Percentiles rank a stretch among this genome's conserved stretches.
Conservation (phyloP, 2,113 vertebrate species). For the Gasterosteus aculeatus region DNA sequence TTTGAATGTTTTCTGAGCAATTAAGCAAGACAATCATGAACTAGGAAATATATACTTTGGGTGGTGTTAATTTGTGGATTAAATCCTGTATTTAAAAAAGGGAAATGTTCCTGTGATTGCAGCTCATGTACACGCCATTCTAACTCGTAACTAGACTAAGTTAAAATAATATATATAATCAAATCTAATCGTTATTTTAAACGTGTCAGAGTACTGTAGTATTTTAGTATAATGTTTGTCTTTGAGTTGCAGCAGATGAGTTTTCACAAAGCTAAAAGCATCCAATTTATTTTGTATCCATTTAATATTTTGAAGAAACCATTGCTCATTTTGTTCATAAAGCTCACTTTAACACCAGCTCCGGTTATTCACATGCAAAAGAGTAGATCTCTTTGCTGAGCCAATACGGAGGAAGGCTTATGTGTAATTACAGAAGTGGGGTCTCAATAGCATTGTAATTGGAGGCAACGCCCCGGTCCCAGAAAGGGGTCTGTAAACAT, state of each 20-base stretch:
- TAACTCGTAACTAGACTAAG: neutral
- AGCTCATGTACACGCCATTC: neutral
- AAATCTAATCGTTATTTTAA: slow-evolving; percentile 12
- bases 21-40: neutral
- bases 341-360: slow-evolving; percentile 39
- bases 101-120: neutral
- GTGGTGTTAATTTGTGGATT: too few relatives aligned
- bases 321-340: slow-evolving; percentile 24
- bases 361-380: slow-evolving; percentile 69
- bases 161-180: slow-evolving; percentile 5
- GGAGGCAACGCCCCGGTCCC: slow-evolving; percentile 60
- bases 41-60: neutral
- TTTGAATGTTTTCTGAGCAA: slow-evolving; percentile 2
- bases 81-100: neutral
- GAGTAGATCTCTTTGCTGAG: slow-evolving; percentile 38
- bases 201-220: neutral
- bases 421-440: slow-evolving; percentile 71
- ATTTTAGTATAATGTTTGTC: slow-evolving; percentile 10
- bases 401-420: slow-evolving; percentile 55
- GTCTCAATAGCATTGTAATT: slow-evolving; percentile 71
- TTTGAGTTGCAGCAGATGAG: slow-evolving; percentile 1
- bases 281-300: slow-evolving; percentile 39
- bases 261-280: neutral
- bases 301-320: slow-evolving; percentile 18
- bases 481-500: slow-evolving; percentile 66